Percentiles rank a stretch among this genome's conserved stretches.
Conservation (phyloP, 37 sponge, comb jelly and placozoan species). For the Agelas oroides region DNA sequence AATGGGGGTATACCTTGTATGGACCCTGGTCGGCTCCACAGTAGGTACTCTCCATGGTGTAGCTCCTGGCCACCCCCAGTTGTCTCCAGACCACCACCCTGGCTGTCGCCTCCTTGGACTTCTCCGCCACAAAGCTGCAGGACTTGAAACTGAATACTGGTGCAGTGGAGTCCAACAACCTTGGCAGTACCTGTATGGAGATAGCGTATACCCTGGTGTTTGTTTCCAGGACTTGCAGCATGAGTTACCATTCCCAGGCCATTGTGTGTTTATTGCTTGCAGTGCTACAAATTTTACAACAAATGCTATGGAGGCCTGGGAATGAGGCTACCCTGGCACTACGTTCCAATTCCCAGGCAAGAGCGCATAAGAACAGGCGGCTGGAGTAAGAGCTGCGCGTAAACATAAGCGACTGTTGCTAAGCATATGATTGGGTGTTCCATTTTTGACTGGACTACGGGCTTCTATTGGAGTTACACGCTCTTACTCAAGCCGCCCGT, state of each 20-base stretch:
- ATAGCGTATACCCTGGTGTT: background rate
- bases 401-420: too few species aligned
- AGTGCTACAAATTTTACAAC: too few species aligned
- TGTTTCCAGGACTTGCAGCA: background rate
- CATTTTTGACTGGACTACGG: too few species aligned
- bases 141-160: constrained; percentile 64
- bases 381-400: too few species aligned
- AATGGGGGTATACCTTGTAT: constrained; percentile 53
- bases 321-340: background rate
- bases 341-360: too few species aligned
- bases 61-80: constrained; percentile 77
- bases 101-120: constrained; percentile 85
- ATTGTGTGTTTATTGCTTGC: too few species aligned
- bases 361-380: too few species aligned
- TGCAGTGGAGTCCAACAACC: constrained; percentile 52
- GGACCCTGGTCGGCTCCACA: constrained; percentile 84
- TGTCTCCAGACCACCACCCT: constrained; percentile 81
- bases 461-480: too few species aligned
- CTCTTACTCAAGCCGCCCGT: too few species aligned
- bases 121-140: constrained; percentile 85
- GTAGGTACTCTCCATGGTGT: constrained; percentile 92
- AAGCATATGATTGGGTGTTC: too few species aligned
- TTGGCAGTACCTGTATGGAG: constrained; percentile 62
- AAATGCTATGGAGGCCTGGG: background rate
- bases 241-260: background rate